Evolutionary conservation across 2,888 invertebrate species (phyloP).

Genomic region (Eristalis intricaria): DNA sequence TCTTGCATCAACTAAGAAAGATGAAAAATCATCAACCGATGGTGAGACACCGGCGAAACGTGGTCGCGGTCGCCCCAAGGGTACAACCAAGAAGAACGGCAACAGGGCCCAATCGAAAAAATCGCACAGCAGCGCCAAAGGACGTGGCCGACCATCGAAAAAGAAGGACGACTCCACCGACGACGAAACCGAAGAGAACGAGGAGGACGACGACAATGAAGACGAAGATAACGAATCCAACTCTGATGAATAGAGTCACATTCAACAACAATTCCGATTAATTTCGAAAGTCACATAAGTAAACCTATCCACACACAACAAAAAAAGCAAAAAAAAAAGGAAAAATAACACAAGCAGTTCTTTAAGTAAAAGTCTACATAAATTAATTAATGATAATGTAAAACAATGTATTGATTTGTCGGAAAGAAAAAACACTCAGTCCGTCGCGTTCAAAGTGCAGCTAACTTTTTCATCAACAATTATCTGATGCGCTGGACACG

Average conservation of each 20-base stretch:
- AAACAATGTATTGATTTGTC: conserved; percentile 41
- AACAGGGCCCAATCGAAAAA: conserved; percentile 70
- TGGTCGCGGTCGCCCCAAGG: conserved; percentile 83
- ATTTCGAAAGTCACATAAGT: conserved; percentile 35
- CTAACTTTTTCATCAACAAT: conserved; percentile 32
- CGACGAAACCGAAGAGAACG: conserved; percentile 73
- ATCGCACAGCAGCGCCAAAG: conserved; percentile 55
- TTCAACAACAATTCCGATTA: conserved; percentile 8
- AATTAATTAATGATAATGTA: conserved; percentile 54
- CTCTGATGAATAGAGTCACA: conserved; percentile 72
- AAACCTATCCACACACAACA: conserved; percentile 40
- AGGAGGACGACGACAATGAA: conserved; percentile 73
- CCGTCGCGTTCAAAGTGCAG: conserved; percentile 20
- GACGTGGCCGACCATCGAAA: conserved; percentile 73
- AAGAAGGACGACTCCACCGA: conserved; percentile 74
- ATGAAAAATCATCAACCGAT: conserved; percentile 83
- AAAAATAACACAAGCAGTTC: conserved; percentile 8
- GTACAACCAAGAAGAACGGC: conserved; percentile 83
- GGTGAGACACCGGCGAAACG: conserved; percentile 83
- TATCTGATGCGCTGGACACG: not conserved
- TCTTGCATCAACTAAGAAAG: conserved; percentile 81
- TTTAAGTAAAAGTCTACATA: conserved; percentile 36
- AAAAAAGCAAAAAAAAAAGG: conserved; percentile 6
- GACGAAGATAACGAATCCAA: conserved; percentile 74
- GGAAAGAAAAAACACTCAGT: conserved; percentile 7